Percentiles rank a stretch among this genome's conserved stretches.
Evolutionary conservation across 2,888 invertebrate species (phyloP).

Genomic region (Rhamphomyia laevipes): DNA sequence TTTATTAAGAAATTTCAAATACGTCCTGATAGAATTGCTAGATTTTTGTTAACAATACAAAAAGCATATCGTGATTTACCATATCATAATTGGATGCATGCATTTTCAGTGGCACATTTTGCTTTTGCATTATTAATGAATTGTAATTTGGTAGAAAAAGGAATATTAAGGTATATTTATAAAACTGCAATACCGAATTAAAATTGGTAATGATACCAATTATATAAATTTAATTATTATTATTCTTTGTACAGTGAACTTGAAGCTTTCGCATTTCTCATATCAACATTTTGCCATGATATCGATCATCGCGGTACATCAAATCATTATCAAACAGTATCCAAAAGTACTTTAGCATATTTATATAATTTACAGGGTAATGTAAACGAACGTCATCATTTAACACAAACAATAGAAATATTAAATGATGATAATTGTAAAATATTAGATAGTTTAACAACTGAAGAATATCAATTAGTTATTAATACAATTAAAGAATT

Average conservation of each 20-base stretch:
- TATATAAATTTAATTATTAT: not conserved
- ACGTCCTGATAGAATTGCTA: slow-evolving; percentile 47
- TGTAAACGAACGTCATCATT: slow-evolving; percentile 78
- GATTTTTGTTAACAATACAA: slow-evolving; percentile 64
- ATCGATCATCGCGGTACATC: slow-evolving; percentile 80
- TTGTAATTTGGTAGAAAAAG: slow-evolving; percentile 46
- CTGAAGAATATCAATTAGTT: slow-evolving; percentile 56
- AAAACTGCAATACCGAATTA: no score
- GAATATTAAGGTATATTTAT: slow-evolving; percentile 45
- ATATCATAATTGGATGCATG: slow-evolving; percentile 82
- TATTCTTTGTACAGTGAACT: slow-evolving; percentile 58
- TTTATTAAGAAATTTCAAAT: slow-evolving; percentile 47
- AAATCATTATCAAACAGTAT: slow-evolving; percentile 66
- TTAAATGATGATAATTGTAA: slow-evolving; percentile 77
- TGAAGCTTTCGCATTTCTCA: slow-evolving; percentile 62
- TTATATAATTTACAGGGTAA: slow-evolving; percentile 79
- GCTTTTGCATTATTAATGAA: slow-evolving; percentile 59
- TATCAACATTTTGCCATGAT: slow-evolving; percentile 72
- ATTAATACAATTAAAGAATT: slow-evolving; percentile 62
- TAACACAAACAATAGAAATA: slow-evolving; percentile 74
- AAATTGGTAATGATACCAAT: slow-evolving; percentile 21
- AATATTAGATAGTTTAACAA: slow-evolving; percentile 57
- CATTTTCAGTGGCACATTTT: slow-evolving; percentile 73
- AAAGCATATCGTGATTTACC: slow-evolving; percentile 69
- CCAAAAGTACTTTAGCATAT: slow-evolving; percentile 47